Percentiles rank a stretch among this genome's conserved stretches.
phyloP scores from a whole-genome alignment of 1,140 invertebrate species.

The Hypsibius dujardini region DNA sequence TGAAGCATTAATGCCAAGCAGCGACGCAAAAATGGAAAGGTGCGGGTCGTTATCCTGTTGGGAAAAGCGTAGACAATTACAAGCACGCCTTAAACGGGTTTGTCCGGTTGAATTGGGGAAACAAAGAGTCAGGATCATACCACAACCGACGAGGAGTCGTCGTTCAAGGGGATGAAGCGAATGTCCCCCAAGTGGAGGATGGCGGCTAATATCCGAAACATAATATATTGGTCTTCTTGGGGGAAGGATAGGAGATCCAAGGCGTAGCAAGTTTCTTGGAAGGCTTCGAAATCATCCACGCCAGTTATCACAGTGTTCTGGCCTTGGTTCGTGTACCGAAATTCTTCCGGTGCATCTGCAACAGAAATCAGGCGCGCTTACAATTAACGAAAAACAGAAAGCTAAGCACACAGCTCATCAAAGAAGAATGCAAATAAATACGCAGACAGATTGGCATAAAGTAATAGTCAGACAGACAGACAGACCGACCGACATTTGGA shows the following conservation, averaged over 20 bases:
- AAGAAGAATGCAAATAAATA: too few relatives aligned
- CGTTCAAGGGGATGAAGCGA: slow-evolving; percentile 28
- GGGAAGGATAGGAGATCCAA: slow-evolving; percentile 58
- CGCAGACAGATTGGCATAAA: too few relatives aligned
- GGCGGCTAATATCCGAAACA: slow-evolving; percentile 66
- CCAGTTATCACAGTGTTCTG: slow-evolving; percentile 57
- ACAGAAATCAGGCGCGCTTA: slow-evolving; percentile 18
- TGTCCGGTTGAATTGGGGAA: too few relatives aligned
- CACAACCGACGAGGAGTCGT: slow-evolving; percentile 21
- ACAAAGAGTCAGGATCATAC: slow-evolving; percentile 17
- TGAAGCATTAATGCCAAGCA: slow-evolving; percentile 55
- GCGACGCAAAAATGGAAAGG: slow-evolving; percentile 46
- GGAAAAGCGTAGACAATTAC: too few relatives aligned
- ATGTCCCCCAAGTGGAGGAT: slow-evolving; percentile 85
- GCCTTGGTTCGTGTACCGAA: slow-evolving; percentile 74
- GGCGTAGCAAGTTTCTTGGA: slow-evolving; percentile 54
- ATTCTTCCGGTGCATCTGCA: slow-evolving; percentile 51
- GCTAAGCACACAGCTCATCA: too few relatives aligned
- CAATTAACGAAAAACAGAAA: too few relatives aligned
- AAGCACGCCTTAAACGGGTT: too few relatives aligned
- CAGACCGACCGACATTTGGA: too few relatives aligned
- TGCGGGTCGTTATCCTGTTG: slow-evolving; percentile 41
- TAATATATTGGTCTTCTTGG: slow-evolving; percentile 55
- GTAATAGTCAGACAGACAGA: too few relatives aligned
- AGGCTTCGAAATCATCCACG: slow-evolving; percentile 55